Percentiles rank a stretch among this genome's conserved stretches.
Evolutionary conservation across 2,797 vertebrate genomes (phyloP).

Genomic region (Sarcophilus harrisii): DNA sequence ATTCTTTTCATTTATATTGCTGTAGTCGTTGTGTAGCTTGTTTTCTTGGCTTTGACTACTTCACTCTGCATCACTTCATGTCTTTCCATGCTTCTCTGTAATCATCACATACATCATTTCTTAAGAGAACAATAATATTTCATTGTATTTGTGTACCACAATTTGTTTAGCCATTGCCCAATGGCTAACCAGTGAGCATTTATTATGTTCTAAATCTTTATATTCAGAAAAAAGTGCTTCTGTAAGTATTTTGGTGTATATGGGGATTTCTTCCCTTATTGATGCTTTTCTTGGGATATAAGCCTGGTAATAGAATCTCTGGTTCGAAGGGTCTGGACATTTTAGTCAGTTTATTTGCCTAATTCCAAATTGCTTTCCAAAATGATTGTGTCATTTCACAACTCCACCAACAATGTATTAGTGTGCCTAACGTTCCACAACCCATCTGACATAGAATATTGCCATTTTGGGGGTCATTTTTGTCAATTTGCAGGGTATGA

Average conservation of each 20-base stretch:
- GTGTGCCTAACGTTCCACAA: slow-evolving; percentile 30
- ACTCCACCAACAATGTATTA: neutral
- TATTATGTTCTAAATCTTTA: slow-evolving; percentile 43
- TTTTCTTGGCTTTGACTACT: no score
- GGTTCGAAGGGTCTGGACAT: slow-evolving; percentile 14
- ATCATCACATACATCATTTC: no score
- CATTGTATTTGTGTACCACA: no score
- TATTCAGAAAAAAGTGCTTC: slow-evolving; percentile 39
- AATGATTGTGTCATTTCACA: slow-evolving; percentile 40
- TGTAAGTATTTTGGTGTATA: neutral
- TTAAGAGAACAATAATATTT: no score
- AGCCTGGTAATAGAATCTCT: slow-evolving; percentile 1
- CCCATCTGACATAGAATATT: neutral
- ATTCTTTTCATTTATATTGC: no score
- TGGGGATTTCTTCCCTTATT: neutral
- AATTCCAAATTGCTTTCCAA: slow-evolving; percentile 43
- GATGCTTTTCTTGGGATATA: slow-evolving; percentile 26
- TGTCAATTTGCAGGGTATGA: neutral
- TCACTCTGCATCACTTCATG: no score
- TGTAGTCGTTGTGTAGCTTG: no score
- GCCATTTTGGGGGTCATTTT: neutral
- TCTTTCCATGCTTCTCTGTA: no score
- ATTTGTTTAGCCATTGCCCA: no score
- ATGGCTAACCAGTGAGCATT: no score
- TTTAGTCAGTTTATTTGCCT: slow-evolving; percentile 44